Evolutionary conservation across 1,140 invertebrate species (phyloP).

Genomic region (Drosophila kurseongensis): DNA sequence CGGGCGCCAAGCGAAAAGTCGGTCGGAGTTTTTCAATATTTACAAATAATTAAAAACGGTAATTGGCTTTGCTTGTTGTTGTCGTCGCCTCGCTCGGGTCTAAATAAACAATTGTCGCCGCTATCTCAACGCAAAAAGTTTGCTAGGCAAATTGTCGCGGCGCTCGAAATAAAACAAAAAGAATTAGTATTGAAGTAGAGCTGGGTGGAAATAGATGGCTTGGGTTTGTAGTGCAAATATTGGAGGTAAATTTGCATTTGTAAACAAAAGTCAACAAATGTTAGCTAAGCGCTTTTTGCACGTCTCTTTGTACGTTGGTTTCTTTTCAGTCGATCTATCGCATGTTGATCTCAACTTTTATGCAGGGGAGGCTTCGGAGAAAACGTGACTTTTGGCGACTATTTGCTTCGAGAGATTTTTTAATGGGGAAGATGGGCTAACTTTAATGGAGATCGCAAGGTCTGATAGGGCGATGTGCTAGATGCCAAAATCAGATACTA

Average conservation of each 20-base stretch:
- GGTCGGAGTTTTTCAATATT: slow-evolving; percentile 57
- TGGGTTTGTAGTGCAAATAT: slow-evolving; percentile 47
- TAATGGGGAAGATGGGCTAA: slow-evolving; percentile 33
- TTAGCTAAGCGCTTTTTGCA: slow-evolving; percentile 62
- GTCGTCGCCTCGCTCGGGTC: slow-evolving; percentile 14
- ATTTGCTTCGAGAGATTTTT: slow-evolving; percentile 21
- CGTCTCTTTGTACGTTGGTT: slow-evolving; percentile 28
- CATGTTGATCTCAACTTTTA: slow-evolving; percentile 47
- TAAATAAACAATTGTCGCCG: slow-evolving; percentile 39
- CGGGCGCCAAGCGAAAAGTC: slow-evolving; percentile 40
- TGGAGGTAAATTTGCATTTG: slow-evolving; percentile 61
- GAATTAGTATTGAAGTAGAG: slow-evolving; percentile 14
- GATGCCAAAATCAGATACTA: slow-evolving; percentile 21
- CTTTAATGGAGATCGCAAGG: slow-evolving; percentile 21
- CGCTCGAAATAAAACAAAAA: slow-evolving; percentile 5
- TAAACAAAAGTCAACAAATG: slow-evolving; percentile 60
- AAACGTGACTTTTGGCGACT: slow-evolving; percentile 54
- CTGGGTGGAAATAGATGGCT: slow-evolving; percentile 31
- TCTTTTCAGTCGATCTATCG: slow-evolving; percentile 39
- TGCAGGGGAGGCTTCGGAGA: slow-evolving; percentile 22
- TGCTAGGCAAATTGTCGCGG: slow-evolving; percentile 57
- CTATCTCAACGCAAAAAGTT: slow-evolving; percentile 43
- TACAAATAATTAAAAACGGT: slow-evolving; percentile 71
- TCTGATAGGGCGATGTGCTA: slow-evolving; percentile 15
- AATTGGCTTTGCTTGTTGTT: slow-evolving; percentile 71